Evolutionary conservation across 2,888 invertebrate genomes (phyloP), one percentile per base, ranked within the genome.

Genomic region (Agriopis marginaria): DNA sequence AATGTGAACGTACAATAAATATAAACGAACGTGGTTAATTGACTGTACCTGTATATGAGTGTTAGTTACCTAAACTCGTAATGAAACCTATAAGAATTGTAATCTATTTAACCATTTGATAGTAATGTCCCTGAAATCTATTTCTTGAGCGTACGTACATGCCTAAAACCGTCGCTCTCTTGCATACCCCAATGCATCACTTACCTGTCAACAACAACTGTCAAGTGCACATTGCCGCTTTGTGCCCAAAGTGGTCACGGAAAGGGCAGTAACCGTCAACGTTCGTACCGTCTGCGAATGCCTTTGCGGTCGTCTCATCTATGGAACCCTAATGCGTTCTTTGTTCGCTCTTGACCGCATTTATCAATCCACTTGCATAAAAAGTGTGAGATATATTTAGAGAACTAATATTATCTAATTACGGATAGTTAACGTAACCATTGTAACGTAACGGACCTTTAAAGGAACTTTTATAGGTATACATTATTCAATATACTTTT

Each of bases 331-430:
- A 45, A 5, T 50, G 42, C 32, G 44, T 44, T 66, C n/a, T 39
- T 51, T n/a, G 51, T 66, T 60, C 61, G n/a, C 62, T 10, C 75
- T 72, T 68, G 59, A 56, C 71, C 56, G 53, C 59, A 51, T 60
- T 58, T 71, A 67, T 71, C 65, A 71, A 68, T 68, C 65, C 74
- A 68, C 68, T 68, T 70, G 70, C 65, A 71, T 69, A 51, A 49
- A 67, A 66, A 70, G 73, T 72, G 73, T 73, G 74, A 53, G 53
- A 61, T 51, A 59, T 59, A 70, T 72, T 79, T 77, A 73, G 2
- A 9, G 23, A 51, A 51, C 11, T 78, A 74, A 78, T 78, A 77
- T 77, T 75, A 74, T 76, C 75, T 78, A 76, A 79, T 81, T 79
- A 79, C 78, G 71, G 75, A 77, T 77, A 78, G 58, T 63, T 60